Evolutionary conservation across 2,113 vertebrate species (phyloP).

Genomic region (Capreolus pygargus): DNA sequence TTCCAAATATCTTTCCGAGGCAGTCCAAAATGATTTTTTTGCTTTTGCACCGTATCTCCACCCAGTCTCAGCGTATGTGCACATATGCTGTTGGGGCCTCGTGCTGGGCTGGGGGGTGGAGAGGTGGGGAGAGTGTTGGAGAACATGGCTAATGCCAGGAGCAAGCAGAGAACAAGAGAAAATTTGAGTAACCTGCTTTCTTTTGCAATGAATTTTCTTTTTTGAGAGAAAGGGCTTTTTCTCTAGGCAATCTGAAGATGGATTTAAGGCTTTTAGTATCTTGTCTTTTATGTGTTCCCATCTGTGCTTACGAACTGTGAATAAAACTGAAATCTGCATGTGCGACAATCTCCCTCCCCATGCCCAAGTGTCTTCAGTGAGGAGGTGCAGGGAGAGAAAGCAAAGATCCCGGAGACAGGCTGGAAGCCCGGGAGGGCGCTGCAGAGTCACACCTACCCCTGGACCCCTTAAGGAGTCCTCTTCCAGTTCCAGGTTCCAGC

Average conservation of each 20-base stretch:
- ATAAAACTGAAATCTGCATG: background rate
- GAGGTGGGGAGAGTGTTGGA: background rate
- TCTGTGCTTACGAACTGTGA: background rate
- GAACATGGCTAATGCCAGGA: constrained; percentile 23
- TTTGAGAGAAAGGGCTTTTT: background rate
- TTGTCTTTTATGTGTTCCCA: background rate
- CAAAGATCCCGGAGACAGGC: background rate
- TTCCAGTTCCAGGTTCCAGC: background rate
- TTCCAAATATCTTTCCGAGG: background rate
- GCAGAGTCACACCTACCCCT: background rate
- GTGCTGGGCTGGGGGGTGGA: background rate
- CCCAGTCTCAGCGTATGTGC: background rate
- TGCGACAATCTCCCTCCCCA: background rate
- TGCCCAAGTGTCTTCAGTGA: background rate
- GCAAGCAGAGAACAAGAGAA: constrained; percentile 18
- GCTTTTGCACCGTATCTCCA: constrained; percentile 7
- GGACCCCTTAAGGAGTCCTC: background rate
- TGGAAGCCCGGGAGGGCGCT: background rate
- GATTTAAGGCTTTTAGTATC: background rate
- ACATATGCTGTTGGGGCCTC: constrained; percentile 56
- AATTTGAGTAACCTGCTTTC: background rate
- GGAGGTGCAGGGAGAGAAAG: background rate
- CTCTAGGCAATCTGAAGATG: background rate
- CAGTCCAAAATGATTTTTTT: constrained; percentile 13
- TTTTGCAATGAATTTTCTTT: constrained; percentile 9